These are phyloP conservation scores for Tipula vernalis DNA, from an alignment of 2,888 invertebrate species.

Conservation along the genomic window DNA sequence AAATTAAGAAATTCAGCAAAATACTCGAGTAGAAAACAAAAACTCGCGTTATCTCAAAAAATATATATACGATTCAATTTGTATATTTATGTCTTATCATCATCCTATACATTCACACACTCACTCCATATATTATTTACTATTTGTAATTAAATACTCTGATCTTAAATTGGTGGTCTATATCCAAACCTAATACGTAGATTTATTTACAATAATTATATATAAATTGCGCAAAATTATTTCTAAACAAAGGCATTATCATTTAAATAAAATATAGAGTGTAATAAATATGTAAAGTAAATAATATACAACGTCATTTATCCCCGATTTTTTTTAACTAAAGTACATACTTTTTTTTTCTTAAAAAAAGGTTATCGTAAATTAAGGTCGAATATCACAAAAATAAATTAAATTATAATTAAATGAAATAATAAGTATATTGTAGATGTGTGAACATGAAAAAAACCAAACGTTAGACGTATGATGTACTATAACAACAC, in stretches of 20 bases:
- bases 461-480: background rate
- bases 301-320: background rate
- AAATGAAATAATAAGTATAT: background rate
- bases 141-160: background rate
- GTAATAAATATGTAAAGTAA: background rate
- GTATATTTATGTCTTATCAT: background rate
- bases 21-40: background rate
- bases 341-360: background rate
- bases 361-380: background rate
- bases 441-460: background rate
- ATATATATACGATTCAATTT: background rate
- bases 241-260: background rate
- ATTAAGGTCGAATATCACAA: conserved; percentile 4
- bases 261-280: background rate
- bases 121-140: background rate
- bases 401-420: conserved; percentile 4
- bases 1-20: background rate
- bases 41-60: background rate
- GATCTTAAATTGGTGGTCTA: background rate
- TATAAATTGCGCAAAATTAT: background rate
- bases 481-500: background rate
- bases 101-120: background rate
- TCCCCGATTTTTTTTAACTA: background rate
- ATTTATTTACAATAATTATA: background rate
- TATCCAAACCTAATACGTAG: background rate